Conservation (phyloP, 2,113 vertebrate species). For the Todiramphus saurophagus region DNA sequence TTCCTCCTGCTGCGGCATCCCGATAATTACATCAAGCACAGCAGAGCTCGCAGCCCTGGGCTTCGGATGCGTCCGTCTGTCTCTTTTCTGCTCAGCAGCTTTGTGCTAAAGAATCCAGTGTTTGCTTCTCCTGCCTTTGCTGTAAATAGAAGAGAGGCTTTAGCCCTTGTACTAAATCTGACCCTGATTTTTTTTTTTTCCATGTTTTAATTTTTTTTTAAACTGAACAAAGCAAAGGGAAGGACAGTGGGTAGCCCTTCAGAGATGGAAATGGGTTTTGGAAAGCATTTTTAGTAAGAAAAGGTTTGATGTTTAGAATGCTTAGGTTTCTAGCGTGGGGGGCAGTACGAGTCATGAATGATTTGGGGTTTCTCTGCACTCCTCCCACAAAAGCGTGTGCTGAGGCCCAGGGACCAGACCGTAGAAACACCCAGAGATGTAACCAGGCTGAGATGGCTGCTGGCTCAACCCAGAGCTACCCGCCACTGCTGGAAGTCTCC, state of each 20-base stretch:
- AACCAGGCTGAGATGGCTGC: neutral
- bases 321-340: neutral
- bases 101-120: neutral
- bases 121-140: neutral
- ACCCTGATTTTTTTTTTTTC: neutral
- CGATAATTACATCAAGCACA: conserved; percentile 50
- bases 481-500: neutral
- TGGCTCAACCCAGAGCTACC: neutral
- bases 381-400: neutral
- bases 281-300: neutral
- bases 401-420: neutral
- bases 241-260: neutral
- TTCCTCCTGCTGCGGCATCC: conserved; percentile 55
- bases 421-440: neutral
- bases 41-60: conserved; percentile 4
- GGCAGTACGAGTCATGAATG: neutral
- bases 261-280: neutral
- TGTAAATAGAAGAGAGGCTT: conserved; percentile 22
- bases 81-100: neutral
- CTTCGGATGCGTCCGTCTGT: neutral
- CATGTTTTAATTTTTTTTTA: neutral
- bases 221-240: neutral
- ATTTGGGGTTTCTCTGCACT: neutral
- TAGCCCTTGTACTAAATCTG: neutral
- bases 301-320: neutral